These are phyloP conservation scores for Benthosema pterotum DNA, from an alignment of 2,797 vertebrate genomes.

Conservation along the genomic window DNA sequence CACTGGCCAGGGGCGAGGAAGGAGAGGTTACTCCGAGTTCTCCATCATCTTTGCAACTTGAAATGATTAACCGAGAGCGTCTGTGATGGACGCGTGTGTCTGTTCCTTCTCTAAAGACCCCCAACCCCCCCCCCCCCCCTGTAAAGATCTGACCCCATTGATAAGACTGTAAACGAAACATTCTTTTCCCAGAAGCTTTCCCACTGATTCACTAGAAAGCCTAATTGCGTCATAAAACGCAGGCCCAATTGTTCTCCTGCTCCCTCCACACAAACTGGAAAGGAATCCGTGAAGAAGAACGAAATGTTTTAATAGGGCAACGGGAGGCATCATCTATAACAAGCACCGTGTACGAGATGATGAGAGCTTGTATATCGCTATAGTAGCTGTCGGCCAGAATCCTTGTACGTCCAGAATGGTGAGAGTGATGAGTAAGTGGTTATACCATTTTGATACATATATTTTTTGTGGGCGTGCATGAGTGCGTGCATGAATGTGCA, in stretches of 20 bases:
- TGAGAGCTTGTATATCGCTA: too few species aligned
- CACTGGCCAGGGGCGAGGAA: too few species aligned
- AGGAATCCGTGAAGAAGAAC: constrained; percentile 18
- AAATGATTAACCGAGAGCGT: background rate
- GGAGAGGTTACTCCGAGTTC: too few species aligned
- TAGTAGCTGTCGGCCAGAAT: too few species aligned
- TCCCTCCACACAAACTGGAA: constrained; percentile 1
- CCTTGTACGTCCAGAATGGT: too few species aligned
- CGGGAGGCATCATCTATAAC: background rate
- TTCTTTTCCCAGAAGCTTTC: constrained; percentile 30
- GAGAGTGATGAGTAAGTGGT: too few species aligned
- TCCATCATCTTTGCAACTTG: too few species aligned
- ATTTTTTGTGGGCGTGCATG: too few species aligned
- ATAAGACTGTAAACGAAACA: constrained; percentile 13
- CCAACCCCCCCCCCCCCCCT: background rate
- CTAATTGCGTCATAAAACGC: constrained; percentile 31
- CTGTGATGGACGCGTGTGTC: background rate
- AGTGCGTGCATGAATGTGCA: too few species aligned
- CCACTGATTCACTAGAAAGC: constrained; percentile 22
- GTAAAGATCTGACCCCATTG: constrained; percentile 3
- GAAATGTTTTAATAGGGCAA: background rate
- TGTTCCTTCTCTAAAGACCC: background rate
- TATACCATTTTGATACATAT: too few species aligned
- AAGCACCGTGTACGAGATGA: too few species aligned
- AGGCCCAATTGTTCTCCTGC: constrained; percentile 10